phyloP scores from a whole-genome alignment of 1,140 invertebrate species.

The Orchesella cincta region DNA sequence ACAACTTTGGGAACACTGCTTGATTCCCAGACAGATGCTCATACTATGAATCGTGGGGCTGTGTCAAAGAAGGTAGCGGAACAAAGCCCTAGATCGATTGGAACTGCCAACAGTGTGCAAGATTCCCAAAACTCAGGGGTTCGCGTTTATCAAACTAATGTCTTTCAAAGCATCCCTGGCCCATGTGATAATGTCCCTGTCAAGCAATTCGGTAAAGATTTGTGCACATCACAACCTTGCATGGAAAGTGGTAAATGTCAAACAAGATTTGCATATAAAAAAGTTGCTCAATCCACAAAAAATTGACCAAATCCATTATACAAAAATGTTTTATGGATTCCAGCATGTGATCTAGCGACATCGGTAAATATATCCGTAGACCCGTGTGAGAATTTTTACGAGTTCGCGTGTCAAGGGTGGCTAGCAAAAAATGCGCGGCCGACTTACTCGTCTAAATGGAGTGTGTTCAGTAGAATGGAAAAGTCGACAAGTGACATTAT shows the following conservation, averaged over 20 bases:
- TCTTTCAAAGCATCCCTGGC: conserved; percentile 12
- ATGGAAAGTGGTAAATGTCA: conserved; percentile 8
- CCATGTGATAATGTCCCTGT: conserved; percentile 12
- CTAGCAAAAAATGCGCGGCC: conserved; percentile 88
- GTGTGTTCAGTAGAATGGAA: conserved; percentile 35
- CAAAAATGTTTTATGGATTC: neutral
- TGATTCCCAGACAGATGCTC: neutral
- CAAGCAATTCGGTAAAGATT: conserved; percentile 14
- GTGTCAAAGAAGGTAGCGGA: neutral
- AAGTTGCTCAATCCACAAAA: too few species aligned
- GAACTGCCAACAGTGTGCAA: neutral
- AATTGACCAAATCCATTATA: too few species aligned
- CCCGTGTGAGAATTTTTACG: conserved; percentile 43
- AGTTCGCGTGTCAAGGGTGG: conserved; percentile 92
- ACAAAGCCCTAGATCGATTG: conserved; percentile 4
- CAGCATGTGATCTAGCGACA: conserved; percentile 30
- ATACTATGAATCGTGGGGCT: neutral
- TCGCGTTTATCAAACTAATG: neutral
- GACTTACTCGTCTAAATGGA: conserved; percentile 29
- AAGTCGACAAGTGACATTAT: conserved; percentile 17
- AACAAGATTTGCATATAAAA: neutral
- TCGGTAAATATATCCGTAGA: conserved; percentile 39
- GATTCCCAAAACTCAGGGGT: neutral
- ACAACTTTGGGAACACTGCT: conserved; percentile 2
- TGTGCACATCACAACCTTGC: conserved; percentile 7